Conservation (phyloP, 2,797 vertebrate genomes). For the Pipistrellus kuhlii region DNA sequence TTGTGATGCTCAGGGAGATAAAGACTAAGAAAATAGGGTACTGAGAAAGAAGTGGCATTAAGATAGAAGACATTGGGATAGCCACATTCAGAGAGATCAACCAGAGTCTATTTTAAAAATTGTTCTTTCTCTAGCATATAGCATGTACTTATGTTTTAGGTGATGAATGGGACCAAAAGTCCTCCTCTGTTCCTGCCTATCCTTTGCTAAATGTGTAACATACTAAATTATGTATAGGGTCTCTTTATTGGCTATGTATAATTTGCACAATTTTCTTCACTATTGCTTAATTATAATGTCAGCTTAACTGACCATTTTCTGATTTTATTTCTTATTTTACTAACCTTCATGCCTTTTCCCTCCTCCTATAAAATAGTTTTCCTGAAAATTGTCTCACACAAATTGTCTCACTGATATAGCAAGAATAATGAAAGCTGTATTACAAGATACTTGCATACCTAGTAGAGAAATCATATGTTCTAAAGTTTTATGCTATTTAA, state of each 20-base stretch:
- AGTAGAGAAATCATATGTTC: neutral
- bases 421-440: slow-evolving; percentile 18
- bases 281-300: neutral
- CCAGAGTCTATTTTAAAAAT: neutral
- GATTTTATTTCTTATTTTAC: neutral
- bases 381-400: neutral
- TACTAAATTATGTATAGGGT: neutral
- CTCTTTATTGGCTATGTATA: neutral
- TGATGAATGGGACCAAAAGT: neutral
- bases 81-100: neutral
- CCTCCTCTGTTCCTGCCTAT: fast-evolving
- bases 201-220: neutral
- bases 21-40: neutral
- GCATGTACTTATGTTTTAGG: neutral
- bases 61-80: neutral
- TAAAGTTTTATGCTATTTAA: neutral
- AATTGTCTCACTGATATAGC: neutral
- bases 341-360: neutral
- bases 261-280: neutral
- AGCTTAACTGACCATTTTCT: neutral
- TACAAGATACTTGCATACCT: neutral
- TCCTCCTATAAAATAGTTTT: neutral
- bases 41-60: neutral
- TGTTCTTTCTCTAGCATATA: neutral
- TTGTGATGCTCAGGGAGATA: neutral